Base-by-base conservation (phyloP, 2,888 invertebrate species). In the Anoplius nigerrimus region DNA sequence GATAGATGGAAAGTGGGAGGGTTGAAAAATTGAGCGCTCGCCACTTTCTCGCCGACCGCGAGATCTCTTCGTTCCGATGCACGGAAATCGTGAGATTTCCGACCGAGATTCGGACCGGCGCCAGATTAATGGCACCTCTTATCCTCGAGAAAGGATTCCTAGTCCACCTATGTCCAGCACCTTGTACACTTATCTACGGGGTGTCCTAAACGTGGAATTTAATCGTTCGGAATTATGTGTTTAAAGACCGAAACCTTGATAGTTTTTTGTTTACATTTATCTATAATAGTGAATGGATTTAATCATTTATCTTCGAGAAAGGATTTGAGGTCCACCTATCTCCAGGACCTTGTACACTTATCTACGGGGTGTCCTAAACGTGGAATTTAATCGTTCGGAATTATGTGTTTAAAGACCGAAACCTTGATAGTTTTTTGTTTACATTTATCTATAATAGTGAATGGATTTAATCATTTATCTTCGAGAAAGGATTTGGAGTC, bases 1-100 rank as follows among this genome's bases (percentile, higher is more conserved):
- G n/a, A n/a, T n/a, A n/a, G n/a, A 51, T 51, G 34, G 56, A 55
- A 79, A 79, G 57, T 75, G 72, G 60, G 56, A 64, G 60, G 61
- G 3, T 11, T 57, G 71, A 66, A 72, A 78, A 76, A 74, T 71
- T 65, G 46, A 55, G 69, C 57, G 68, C 46, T 0, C 6, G 34
- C 27, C 18, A 46, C 56, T 43, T 56, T 52, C 52, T 15, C 21
- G 22, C 52, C 52, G 52, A 20, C 18, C 51, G 11, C 52, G 57
- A 27, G 21, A 67, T 58, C 58, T 66, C 66, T 58, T 54, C 34
- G 57, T 65, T 60, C 65, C 66, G 68, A 68, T 68, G 66, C 57
- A 57, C 66, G 43, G 46, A 65, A 66, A 58, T 66, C 62, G 68
- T 62, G 69, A 69, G 69, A 68, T 69, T 69, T 57, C 69, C 62